Evolutionary conservation across 1,140 invertebrate species (phyloP), one percentile per base, ranked within the genome.

Genomic region (Teleogryllus occipitalis): DNA sequence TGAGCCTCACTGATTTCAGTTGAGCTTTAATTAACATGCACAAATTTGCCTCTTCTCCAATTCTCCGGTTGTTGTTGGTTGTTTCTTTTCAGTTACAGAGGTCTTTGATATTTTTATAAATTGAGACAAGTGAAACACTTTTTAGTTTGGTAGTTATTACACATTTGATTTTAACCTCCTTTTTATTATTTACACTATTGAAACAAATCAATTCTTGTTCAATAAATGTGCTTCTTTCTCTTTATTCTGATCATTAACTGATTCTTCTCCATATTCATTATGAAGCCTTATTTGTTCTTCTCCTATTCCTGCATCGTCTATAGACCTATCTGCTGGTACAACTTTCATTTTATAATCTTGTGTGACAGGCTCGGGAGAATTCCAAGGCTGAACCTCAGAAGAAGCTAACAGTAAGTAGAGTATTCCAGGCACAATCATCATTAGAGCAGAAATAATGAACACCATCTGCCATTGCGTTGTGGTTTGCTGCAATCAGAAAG

Each of bases 401-500:
- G 89, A 89, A 7, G 89, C 88, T 81, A 91, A 91, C 0, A 89
- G 76, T 0, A 89, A 81, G 65, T 90, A 92, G 7, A 89, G 76
- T 5, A 89, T 80, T 22, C 89, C 89, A 46, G 88, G 87, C 22
- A 85, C 80, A 6, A 88, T 83, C 0, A 91, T 82, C 84, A 90
- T 89, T 0, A 81, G 82, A 7, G 89, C 87, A 0, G 88, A 86
- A 7, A 93, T 88, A 22, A 91, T 83, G 81, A 91, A 92, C 0
- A 92, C 90, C 80, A 90, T 86, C 81, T 90, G 89, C 91, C 91
- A 93, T 81, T 91, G 90, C 4, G 86, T 86, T 46, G 90, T 87
- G 0, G 90, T 91, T 91, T 92, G 90, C 91, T 93, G 81, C 0
- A 86, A 85, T 82, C 77, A 82, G 81, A 80, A 80, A 65, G 75